Conservation (phyloP, 1,140 invertebrate species). For the Galleria mellonella region DNA sequence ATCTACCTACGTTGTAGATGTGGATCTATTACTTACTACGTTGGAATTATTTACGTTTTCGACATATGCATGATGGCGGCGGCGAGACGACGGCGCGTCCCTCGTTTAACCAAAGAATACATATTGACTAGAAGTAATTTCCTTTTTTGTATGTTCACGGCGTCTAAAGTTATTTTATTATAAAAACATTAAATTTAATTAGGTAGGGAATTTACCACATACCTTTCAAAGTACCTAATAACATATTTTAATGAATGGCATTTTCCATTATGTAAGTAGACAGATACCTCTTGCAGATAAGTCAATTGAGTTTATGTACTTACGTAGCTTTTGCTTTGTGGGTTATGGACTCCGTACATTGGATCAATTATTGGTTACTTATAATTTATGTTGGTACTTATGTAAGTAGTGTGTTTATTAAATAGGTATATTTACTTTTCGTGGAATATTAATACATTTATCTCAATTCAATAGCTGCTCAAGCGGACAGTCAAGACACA, state of each 20-base stretch:
- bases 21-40: too few species aligned
- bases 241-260: not conserved
- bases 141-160: not conserved
- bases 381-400: not conserved
- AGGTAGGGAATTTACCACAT: not conserved
- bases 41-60: too few species aligned
- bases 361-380: not conserved
- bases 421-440: not conserved
- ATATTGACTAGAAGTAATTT: not conserved
- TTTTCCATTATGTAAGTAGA: not conserved
- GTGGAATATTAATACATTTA: constrained; percentile 10
- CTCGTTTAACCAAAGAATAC: too few species aligned
- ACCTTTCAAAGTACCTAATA: not conserved
- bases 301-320: not conserved
- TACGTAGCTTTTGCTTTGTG: too few species aligned
- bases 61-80: too few species aligned
- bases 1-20: constrained; percentile 3
- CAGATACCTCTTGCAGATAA: not conserved
- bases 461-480: constrained; percentile 30
- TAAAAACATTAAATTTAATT: too few species aligned
- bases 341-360: too few species aligned
- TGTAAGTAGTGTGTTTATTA: not conserved
- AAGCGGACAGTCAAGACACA: constrained; percentile 23
- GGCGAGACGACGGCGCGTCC: too few species aligned
- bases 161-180: too few species aligned